Conservation (phyloP, 2,113 vertebrate genomes). For the Sialia sialis region DNA sequence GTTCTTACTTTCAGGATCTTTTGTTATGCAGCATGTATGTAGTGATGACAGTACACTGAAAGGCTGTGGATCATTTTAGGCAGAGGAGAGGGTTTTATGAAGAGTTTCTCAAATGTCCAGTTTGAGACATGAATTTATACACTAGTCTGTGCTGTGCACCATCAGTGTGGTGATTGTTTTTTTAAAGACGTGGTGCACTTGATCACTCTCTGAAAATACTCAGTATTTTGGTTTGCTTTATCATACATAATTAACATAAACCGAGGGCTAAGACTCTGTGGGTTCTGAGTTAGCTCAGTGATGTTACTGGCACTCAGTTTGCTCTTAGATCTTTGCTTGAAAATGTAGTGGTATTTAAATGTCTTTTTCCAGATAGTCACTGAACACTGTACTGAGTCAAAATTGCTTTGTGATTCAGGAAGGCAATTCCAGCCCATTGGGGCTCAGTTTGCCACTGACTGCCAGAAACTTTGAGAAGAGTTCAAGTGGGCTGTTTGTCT, state of each 20-base stretch:
- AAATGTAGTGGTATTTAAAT: background rate
- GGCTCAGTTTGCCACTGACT: background rate
- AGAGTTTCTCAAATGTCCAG: background rate
- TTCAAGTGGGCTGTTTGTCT: background rate
- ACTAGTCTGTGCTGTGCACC: background rate
- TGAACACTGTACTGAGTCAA: background rate
- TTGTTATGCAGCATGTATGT: accelerated
- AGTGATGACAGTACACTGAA: background rate
- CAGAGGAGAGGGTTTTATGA: background rate
- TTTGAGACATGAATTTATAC: background rate
- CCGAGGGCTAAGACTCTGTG: background rate
- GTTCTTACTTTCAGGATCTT: background rate
- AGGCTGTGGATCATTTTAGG: background rate
- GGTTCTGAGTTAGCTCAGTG: background rate
- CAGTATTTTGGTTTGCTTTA: background rate
- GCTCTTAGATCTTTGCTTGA: background rate
- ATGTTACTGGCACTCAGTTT: background rate
- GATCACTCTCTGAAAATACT: background rate
- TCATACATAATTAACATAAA: background rate
- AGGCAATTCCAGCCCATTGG: background rate
- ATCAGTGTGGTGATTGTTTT: background rate
- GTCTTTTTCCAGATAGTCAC: background rate
- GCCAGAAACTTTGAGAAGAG: background rate
- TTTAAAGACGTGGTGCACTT: background rate
- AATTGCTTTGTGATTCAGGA: background rate